Base-by-base conservation (phyloP, 2,797 vertebrate genomes). In the Vespertilio murinus region DNA sequence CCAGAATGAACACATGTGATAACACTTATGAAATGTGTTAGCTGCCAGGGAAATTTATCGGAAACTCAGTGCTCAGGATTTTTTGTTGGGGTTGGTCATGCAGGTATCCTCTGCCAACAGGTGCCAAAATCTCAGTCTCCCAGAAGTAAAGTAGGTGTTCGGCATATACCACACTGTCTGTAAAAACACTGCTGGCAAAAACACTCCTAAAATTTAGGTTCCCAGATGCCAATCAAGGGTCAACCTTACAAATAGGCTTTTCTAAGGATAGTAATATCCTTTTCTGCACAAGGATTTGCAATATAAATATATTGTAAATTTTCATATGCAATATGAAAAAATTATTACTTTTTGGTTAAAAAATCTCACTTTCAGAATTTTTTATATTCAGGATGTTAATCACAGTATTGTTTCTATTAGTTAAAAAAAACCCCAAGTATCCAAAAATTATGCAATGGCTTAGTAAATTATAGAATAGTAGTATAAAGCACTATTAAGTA, bases 401-500 rank as follows among this genome's bases (percentile, higher is more conserved):
- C 65, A 85, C 56, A 69, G 25, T 88, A 56, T 78, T 45, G 8
- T 65, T 88, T 94, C 95, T 47, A 61, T 81, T 88, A 78, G 75
- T 79, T 11, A 35, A 65, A 61, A 84, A 91, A 49, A n/a, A n/a
- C n/a, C n/a, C n/a, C 40, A 74, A 81, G 18, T 28, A 33, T 67
- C 23, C 61, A 59, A 86, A 92, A 88, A 61, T 64, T 59, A 35
- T 85, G n/a, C 40, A 77, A 82, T 52, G 35, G 40, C 33, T 92
- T 40, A 81, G 22, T 77, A 94, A 93, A 87, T 75, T 80, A 90
- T 1, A 73, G 28, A 11, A 78, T 0, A 86, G 52, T 14, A 88
- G 25, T 82, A 64, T 79, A 14, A 89, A 83, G 56, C 93, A 94
- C 54, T 73, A 88, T 56, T 84, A 95, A 85, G 30, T 17, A 90